phyloP scores from a whole-genome alignment of 2,113 vertebrate species.

The Numenius arquata region DNA sequence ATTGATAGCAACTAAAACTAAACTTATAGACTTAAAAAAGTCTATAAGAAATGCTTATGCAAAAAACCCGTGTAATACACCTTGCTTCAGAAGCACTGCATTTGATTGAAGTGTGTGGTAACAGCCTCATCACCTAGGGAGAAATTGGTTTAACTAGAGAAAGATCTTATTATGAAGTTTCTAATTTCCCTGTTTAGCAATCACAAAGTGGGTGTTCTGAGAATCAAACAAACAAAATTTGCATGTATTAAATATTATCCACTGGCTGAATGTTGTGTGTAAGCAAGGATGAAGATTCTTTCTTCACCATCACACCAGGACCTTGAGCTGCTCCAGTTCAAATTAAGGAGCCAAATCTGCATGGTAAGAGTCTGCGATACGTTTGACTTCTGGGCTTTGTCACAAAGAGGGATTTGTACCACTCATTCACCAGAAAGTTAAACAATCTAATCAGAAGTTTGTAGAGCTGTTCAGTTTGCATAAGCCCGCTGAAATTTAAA shows the following conservation, averaged over 20 bases:
- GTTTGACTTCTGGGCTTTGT: slow-evolving; percentile 3
- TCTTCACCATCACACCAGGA: neutral
- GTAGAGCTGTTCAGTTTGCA: slow-evolving; percentile 15
- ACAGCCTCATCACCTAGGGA: neutral
- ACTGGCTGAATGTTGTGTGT: neutral
- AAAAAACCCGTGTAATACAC: neutral
- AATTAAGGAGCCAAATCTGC: neutral
- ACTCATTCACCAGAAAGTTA: neutral
- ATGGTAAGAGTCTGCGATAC: neutral
- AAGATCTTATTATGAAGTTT: neutral
- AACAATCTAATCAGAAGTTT: slow-evolving; percentile 39
- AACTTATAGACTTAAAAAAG: neutral
- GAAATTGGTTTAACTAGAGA: neutral
- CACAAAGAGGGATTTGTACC: neutral
- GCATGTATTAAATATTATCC: neutral
- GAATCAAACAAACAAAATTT: neutral
- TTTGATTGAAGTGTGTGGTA: neutral
- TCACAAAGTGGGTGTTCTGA: neutral
- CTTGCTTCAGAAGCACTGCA: neutral
- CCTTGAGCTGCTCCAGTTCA: neutral
- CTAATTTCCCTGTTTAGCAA: neutral
- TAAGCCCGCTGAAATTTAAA: neutral
- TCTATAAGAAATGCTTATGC: neutral
- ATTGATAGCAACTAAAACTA: neutral
- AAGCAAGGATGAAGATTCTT: neutral